phyloP scores from a whole-genome alignment of 64 coral and sea anemone species.

The Stichodactyla helianthus region DNA sequence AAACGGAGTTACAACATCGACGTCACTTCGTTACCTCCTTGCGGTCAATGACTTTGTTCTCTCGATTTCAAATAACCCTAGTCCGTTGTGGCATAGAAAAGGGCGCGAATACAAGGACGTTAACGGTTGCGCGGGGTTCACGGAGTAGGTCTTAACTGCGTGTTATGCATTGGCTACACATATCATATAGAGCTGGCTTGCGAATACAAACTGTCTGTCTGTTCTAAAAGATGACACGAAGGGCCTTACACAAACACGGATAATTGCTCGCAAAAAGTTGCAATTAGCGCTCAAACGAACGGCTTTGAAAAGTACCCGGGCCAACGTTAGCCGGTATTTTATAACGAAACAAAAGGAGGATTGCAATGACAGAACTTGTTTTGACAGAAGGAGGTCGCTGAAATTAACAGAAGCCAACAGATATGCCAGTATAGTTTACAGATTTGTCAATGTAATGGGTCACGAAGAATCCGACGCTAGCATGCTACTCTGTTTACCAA shows the following conservation, averaged over 20 bases:
- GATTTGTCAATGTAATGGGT: slow-evolving; percentile 75
- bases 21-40: slow-evolving; percentile 12
- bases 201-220: slow-evolving; percentile 30
- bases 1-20: slow-evolving; percentile 9
- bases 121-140: slow-evolving; percentile 36
- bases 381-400: slow-evolving; percentile 82
- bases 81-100: not conserved
- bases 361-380: slow-evolving; percentile 81
- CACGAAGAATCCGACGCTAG: slow-evolving; percentile 56
- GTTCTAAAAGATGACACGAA: slow-evolving; percentile 66
- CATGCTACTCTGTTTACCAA: slow-evolving; percentile 43
- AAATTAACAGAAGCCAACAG: slow-evolving; percentile 97
- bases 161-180: slow-evolving; percentile 37
- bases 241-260: slow-evolving; percentile 76
- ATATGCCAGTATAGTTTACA: slow-evolving; percentile 98
- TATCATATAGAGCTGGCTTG: slow-evolving; percentile 17
- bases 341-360: slow-evolving; percentile 65
- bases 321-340: slow-evolving; percentile 46
- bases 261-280: slow-evolving; percentile 99
- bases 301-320: slow-evolving; percentile 37
- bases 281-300: slow-evolving; percentile 72
- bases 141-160: slow-evolving; percentile 43
- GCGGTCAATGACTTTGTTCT: slow-evolving; percentile 11
- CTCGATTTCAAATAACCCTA: not conserved
- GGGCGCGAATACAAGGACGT: slow-evolving; percentile 10